Percentiles rank a stretch among this genome's conserved stretches.
Evolutionary conservation across 2,113 vertebrate genomes (phyloP).

Genomic region (Micromys minutus): DNA sequence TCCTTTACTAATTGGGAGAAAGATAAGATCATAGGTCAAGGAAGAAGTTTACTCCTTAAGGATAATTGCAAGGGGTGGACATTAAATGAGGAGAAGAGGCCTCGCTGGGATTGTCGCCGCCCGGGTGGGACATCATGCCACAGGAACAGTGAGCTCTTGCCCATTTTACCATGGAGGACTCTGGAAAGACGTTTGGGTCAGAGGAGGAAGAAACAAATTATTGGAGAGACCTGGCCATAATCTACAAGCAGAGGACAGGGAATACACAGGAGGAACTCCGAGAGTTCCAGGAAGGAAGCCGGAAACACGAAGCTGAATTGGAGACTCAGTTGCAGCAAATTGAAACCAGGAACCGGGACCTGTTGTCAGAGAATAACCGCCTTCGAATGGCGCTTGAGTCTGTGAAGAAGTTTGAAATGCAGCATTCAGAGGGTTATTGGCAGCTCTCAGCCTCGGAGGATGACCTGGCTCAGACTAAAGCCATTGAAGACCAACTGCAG

Average conservation of each 20-base stretch:
- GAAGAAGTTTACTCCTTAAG: neutral
- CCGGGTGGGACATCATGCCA: slow-evolving; percentile 78
- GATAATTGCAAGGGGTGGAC: neutral
- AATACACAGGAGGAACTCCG: slow-evolving; percentile 92
- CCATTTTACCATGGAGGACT: slow-evolving; percentile 88
- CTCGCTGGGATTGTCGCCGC: too few relatives aligned
- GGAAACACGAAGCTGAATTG: slow-evolving; percentile 97
- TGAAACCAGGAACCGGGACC: slow-evolving; percentile 94
- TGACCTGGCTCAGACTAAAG: slow-evolving; percentile 92
- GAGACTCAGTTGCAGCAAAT: slow-evolving; percentile 95
- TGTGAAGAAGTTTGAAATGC: slow-evolving; percentile 92
- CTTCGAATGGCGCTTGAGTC: slow-evolving; percentile 92
- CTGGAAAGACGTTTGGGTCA: slow-evolving; percentile 88
- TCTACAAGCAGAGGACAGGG: slow-evolving; percentile 92
- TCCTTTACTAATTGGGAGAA: neutral
- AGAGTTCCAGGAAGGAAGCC: slow-evolving; percentile 98
- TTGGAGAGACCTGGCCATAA: slow-evolving; percentile 93
- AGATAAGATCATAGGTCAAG: neutral
- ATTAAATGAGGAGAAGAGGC: neutral
- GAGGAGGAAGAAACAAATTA: slow-evolving; percentile 91
- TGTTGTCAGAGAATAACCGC: slow-evolving; percentile 91
- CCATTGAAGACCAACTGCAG: slow-evolving; percentile 95
- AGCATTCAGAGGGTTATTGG: slow-evolving; percentile 92
- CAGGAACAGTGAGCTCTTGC: slow-evolving; percentile 52
- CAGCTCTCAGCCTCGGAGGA: slow-evolving; percentile 94